A percentile compares a stretch with the other conserved stretches of the same genome.
phyloP scores from a whole-genome alignment of 1,140 invertebrate species.

The Scaptomyza pallida region DNA sequence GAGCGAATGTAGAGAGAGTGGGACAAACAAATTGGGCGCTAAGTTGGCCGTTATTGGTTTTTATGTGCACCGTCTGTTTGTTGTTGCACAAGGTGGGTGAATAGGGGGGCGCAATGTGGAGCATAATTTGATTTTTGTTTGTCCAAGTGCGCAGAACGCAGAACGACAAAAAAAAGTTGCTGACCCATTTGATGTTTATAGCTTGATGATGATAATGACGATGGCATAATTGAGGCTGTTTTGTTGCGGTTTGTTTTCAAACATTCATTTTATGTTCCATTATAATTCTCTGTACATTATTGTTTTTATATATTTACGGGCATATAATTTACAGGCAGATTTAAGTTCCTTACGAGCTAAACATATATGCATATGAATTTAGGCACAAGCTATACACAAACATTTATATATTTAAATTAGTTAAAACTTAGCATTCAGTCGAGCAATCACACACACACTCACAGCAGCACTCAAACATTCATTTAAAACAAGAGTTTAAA shows the following conservation, averaged over 20 bases:
- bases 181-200: slow-evolving; percentile 58
- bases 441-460: slow-evolving; percentile 23
- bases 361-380: slow-evolving; percentile 52
- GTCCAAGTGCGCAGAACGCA: slow-evolving; percentile 42
- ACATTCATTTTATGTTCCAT: slow-evolving; percentile 51
- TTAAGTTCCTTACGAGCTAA: slow-evolving; percentile 37
- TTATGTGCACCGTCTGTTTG: slow-evolving; percentile 46
- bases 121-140: slow-evolving; percentile 63
- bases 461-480: slow-evolving; percentile 6
- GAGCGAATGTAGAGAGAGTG: background rate
- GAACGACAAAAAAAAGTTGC: slow-evolving; percentile 36
- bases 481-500: slow-evolving; percentile 10
- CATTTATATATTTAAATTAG: slow-evolving; percentile 50
- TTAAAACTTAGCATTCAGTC: slow-evolving; percentile 69
- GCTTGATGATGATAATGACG: slow-evolving; percentile 68
- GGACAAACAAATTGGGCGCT: slow-evolving; percentile 77
- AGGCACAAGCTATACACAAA: slow-evolving; percentile 74
- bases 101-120: slow-evolving; percentile 13
- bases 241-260: slow-evolving; percentile 29
- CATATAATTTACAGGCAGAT: slow-evolving; percentile 72
- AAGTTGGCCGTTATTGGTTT: slow-evolving; percentile 76
- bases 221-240: slow-evolving; percentile 60
- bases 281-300: slow-evolving; percentile 72
- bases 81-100: background rate
- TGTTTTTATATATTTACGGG: slow-evolving; percentile 46